phyloP scores from a whole-genome alignment of 2,797 vertebrate species.

The Gastrophryne carolinensis region DNA sequence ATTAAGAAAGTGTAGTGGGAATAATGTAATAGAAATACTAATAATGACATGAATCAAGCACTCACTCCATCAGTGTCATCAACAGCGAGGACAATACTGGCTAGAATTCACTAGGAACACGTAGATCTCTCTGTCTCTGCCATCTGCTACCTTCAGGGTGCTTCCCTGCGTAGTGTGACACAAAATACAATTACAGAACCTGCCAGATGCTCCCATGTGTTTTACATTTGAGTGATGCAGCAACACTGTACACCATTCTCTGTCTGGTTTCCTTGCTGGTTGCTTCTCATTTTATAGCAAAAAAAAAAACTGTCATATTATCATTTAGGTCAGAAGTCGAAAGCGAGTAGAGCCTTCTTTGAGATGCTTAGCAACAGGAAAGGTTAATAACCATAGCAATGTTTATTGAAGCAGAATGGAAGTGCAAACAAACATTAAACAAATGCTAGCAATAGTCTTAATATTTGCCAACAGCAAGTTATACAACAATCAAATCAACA shows the following conservation, averaged over 20 bases:
- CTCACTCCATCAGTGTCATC: neutral
- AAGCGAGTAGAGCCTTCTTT: neutral
- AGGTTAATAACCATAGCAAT: neutral
- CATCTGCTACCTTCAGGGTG: slow-evolving; percentile 58
- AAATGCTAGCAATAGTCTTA: neutral
- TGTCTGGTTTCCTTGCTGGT: slow-evolving; percentile 2
- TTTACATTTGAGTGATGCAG: slow-evolving; percentile 19
- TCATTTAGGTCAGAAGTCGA: neutral
- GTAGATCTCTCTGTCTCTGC: slow-evolving; percentile 45
- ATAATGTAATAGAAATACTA: neutral
- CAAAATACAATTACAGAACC: slow-evolving; percentile 58
- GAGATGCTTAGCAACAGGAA: neutral
- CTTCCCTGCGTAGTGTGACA: slow-evolving; percentile 40
- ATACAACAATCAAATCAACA: neutral
- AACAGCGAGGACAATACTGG: slow-evolving; percentile 2
- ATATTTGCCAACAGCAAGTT: neutral
- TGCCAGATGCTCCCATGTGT: slow-evolving; percentile 56
- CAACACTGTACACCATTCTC: neutral
- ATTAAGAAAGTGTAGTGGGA: neutral
- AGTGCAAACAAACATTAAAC: neutral
- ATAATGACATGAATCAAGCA: neutral
- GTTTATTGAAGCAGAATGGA: neutral
- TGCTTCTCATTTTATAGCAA: neutral
- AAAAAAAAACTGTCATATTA: slow-evolving; percentile 18
- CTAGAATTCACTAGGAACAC: slow-evolving; percentile 24